A percentile compares a stretch with the other conserved stretches of the same genome.
Evolutionary conservation across 2,888 invertebrate genomes (phyloP).

Genomic region (Halictus quadricinctus): DNA sequence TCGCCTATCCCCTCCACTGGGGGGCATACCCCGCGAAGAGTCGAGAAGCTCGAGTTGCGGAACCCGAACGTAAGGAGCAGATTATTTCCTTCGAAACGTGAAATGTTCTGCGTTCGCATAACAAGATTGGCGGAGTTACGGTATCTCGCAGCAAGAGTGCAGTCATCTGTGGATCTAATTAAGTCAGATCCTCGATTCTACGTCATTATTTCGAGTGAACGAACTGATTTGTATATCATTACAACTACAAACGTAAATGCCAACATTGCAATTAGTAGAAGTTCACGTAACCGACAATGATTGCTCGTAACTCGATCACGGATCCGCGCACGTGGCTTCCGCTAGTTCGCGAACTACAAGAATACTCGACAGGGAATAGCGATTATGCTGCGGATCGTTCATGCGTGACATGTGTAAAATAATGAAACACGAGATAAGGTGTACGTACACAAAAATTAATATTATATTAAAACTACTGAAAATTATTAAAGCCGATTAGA

Average conservation of each 20-base stretch:
- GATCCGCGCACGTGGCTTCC: neutral
- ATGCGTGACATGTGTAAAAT: neutral
- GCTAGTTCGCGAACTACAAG: neutral
- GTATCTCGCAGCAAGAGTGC: neutral
- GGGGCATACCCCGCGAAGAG: too few species aligned
- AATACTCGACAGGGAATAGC: neutral
- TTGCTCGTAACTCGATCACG: neutral
- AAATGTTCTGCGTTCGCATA: neutral
- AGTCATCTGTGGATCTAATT: neutral
- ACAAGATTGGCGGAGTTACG: neutral
- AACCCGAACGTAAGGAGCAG: neutral
- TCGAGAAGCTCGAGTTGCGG: too few species aligned
- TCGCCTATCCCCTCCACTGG: too few species aligned
- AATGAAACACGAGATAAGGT: neutral
- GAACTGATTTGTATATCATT: neutral
- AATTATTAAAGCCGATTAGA: too few species aligned
- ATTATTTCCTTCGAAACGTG: neutral
- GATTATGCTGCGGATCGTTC: neutral
- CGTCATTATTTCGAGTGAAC: neutral
- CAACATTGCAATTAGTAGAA: neutral
- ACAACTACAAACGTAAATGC: neutral
- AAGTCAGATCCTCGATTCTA: neutral
- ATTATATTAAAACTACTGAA: neutral
- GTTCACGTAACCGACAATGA: neutral
- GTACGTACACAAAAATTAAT: neutral